A percentile compares a stretch with the other conserved stretches of the same genome.
These are phyloP conservation scores for Microctenopoma stevenorrisi DNA, from an alignment of 2,797 vertebrate species.

Conservation along the genomic window DNA sequence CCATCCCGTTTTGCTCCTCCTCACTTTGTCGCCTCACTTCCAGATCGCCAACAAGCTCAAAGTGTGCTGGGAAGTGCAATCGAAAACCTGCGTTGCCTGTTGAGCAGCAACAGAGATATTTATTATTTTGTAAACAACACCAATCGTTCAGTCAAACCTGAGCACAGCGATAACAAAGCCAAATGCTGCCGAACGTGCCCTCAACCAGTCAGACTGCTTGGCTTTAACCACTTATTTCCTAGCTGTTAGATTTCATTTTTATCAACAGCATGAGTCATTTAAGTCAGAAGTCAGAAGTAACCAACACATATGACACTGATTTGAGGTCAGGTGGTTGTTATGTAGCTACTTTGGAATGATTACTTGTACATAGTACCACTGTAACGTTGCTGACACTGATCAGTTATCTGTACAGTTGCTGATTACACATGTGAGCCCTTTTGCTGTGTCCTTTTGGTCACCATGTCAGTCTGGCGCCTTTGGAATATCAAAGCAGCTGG, in stretches of 20 bases:
- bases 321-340: slow-evolving; percentile 43
- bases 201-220: slow-evolving; percentile 9
- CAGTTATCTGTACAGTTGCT: slow-evolving; percentile 30
- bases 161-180: slow-evolving; percentile 12
- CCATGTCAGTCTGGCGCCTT: slow-evolving; percentile 75
- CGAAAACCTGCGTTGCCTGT: slow-evolving; percentile 86
- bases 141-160: slow-evolving; percentile 21
- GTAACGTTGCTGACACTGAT: slow-evolving; percentile 56
- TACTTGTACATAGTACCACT: slow-evolving; percentile 45
- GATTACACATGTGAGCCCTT: slow-evolving; percentile 63
- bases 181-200: slow-evolving; percentile 17
- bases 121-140: slow-evolving; percentile 45
- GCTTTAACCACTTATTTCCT: slow-evolving; percentile 37
- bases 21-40: slow-evolving; percentile 56
- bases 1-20: slow-evolving; percentile 67
- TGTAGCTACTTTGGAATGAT: slow-evolving; percentile 49
- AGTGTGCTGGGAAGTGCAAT: slow-evolving; percentile 80
- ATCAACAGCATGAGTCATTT: slow-evolving; percentile 20
- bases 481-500: slow-evolving; percentile 82
- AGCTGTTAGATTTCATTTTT: slow-evolving; percentile 26
- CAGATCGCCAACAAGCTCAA: slow-evolving; percentile 73
- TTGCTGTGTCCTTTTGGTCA: slow-evolving; percentile 62
- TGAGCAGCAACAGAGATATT: slow-evolving; percentile 48
- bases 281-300: slow-evolving; percentile 33
- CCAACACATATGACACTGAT: slow-evolving; percentile 26